These are phyloP conservation scores for Silurus asotus DNA, from an alignment of 2,113 vertebrate genomes.

Conservation along the genomic window DNA sequence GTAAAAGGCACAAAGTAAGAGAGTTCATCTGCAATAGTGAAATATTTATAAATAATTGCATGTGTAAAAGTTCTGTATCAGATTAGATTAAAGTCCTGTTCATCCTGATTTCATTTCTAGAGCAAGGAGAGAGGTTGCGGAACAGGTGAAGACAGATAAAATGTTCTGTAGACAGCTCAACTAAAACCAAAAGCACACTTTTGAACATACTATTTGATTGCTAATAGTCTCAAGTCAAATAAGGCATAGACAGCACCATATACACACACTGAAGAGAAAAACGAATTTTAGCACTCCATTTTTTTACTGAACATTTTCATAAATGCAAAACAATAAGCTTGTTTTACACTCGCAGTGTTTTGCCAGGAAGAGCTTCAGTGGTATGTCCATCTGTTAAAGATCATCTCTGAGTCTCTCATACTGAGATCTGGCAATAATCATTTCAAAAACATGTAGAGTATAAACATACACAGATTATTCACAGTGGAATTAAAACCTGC, in stretches of 20 bases:
- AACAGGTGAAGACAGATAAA: neutral
- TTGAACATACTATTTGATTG: neutral
- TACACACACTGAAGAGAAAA: neutral
- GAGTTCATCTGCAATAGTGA: neutral
- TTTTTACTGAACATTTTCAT: neutral
- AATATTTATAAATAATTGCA: neutral
- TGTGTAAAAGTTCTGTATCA: neutral
- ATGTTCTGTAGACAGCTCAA: neutral
- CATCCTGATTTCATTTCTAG: neutral
- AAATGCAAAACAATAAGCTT: neutral
- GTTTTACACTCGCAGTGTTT: neutral
- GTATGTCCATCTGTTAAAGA: slow-evolving; percentile 45
- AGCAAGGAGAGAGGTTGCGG: neutral
- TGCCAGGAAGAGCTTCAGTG: neutral
- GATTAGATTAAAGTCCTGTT: neutral
- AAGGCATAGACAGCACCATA: neutral
- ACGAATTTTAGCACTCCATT: neutral
- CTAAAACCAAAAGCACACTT: neutral
- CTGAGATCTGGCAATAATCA: neutral
- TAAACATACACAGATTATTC: too few species aligned
- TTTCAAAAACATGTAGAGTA: neutral
- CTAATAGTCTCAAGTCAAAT: neutral
- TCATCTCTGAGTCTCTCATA: slow-evolving; percentile 12
- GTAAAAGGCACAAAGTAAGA: neutral
- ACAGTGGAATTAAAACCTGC: neutral